phyloP scores from a whole-genome alignment of 37 sponge, comb jelly and placozoan genomes.

The Dysidea cf. avara region DNA sequence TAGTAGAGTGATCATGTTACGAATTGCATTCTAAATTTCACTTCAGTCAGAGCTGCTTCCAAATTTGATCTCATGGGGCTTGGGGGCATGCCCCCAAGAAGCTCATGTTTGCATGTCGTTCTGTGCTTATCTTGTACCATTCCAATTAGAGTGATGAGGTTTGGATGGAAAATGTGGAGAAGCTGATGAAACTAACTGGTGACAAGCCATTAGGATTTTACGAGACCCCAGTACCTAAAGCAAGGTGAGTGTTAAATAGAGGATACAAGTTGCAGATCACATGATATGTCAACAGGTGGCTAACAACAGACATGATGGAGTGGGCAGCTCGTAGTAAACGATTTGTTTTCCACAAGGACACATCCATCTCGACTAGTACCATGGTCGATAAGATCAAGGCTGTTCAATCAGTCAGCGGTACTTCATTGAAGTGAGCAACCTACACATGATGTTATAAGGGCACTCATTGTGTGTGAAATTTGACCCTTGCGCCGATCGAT shows the following conservation, averaged over 20 bases:
- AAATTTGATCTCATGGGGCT: too few relatives aligned
- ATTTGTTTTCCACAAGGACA: constrained; percentile 87
- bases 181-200: constrained; percentile 77
- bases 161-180: constrained; percentile 78
- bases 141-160: constrained; percentile 65
- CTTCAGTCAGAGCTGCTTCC: too few relatives aligned
- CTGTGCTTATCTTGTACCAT: too few relatives aligned
- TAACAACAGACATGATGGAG: constrained; percentile 75
- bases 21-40: background rate
- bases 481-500: background rate
- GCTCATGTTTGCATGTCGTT: too few relatives aligned
- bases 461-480: background rate
- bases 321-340: constrained; percentile 75
- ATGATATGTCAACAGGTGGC: constrained; percentile 38
- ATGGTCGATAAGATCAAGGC: constrained; percentile 68
- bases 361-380: constrained; percentile 26
- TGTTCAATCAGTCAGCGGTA: constrained; percentile 40
- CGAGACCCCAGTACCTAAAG: constrained; percentile 83
- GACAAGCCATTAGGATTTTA: constrained; percentile 82
- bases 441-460: background rate
- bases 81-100: too few relatives aligned
- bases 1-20: background rate
- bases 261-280: background rate
- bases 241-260: constrained; percentile 35
- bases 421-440: constrained; percentile 64